A percentile compares a stretch with the other conserved stretches of the same genome.
Evolutionary conservation across 2,888 invertebrate species (phyloP).

Genomic region (Sinhomidia bicolor): DNA sequence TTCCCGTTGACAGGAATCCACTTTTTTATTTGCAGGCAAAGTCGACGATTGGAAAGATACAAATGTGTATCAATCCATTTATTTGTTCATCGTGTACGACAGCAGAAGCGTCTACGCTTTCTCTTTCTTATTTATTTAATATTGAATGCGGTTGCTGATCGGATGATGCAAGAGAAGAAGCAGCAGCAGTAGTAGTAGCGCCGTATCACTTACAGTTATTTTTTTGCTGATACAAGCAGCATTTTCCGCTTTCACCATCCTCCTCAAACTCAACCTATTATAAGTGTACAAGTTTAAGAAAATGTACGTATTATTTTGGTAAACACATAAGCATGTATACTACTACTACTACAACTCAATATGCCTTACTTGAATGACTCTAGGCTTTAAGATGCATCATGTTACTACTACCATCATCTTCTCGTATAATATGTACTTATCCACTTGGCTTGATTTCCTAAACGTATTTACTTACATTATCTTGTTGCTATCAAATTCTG

Average conservation of each 20-base stretch:
- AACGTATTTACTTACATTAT: constrained; percentile 68
- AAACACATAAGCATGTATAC: neutral
- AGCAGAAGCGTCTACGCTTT: neutral
- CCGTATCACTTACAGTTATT: neutral
- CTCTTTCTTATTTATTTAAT: constrained; percentile 26
- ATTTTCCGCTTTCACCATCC: constrained; percentile 30
- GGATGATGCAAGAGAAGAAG: neutral
- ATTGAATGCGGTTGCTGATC: constrained; percentile 15
- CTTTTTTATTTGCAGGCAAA: constrained; percentile 25
- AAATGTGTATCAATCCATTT: constrained; percentile 48
- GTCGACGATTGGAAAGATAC: constrained; percentile 44
- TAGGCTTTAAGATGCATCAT: constrained; percentile 17
- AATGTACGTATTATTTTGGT: neutral
- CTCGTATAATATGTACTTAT: constrained; percentile 63
- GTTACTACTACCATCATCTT: constrained; percentile 11
- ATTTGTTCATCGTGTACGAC: constrained; percentile 18
- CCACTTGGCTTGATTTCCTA: constrained; percentile 71
- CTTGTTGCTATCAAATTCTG: constrained; percentile 61
- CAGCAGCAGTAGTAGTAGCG: no score
- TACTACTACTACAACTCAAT: neutral
- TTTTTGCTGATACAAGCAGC: constrained; percentile 39
- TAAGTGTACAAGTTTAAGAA: neutral
- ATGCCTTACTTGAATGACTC: neutral
- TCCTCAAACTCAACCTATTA: no score
- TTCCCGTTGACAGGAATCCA: constrained; percentile 56